These are phyloP conservation scores for Rostratula benghalensis DNA, from an alignment of 2,113 vertebrate species.

Conservation along the genomic window DNA sequence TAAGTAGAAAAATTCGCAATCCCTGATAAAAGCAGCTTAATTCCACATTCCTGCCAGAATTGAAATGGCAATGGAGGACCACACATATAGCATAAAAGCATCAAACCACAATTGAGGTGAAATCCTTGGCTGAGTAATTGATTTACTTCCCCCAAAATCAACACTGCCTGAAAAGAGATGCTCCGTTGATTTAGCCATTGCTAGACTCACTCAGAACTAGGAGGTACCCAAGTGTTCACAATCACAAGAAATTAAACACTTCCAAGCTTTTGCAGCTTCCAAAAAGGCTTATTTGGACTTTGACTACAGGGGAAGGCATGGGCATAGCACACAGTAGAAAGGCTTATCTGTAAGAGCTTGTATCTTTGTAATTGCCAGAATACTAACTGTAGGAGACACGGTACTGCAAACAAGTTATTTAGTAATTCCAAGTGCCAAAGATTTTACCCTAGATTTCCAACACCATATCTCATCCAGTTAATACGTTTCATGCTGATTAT, in stretches of 20 bases:
- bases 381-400: conserved; percentile 18
- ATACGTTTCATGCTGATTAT: conserved; percentile 60
- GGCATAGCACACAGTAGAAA: conserved; percentile 6
- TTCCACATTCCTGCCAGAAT: background rate
- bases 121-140: background rate
- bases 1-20: background rate
- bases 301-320: background rate
- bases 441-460: conserved; percentile 50
- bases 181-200: background rate
- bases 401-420: conserved; percentile 32
- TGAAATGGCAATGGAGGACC: background rate
- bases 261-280: background rate
- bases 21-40: background rate
- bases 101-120: background rate
- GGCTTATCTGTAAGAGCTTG: conserved; percentile 24
- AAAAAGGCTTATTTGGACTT: conserved; percentile 36
- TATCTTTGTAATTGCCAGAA: conserved; percentile 41
- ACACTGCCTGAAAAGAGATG: background rate
- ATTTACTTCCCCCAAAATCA: background rate
- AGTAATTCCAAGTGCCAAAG: conserved; percentile 38
- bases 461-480: conserved; percentile 33
- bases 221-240: background rate
- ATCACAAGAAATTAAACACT: conserved; percentile 27
- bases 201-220: background rate
- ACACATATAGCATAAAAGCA: background rate